Percentiles rank a stretch among this genome's conserved stretches.
phyloP scores from a whole-genome alignment of 2,888 invertebrate genomes.

The Trachelus iudaicus region DNA sequence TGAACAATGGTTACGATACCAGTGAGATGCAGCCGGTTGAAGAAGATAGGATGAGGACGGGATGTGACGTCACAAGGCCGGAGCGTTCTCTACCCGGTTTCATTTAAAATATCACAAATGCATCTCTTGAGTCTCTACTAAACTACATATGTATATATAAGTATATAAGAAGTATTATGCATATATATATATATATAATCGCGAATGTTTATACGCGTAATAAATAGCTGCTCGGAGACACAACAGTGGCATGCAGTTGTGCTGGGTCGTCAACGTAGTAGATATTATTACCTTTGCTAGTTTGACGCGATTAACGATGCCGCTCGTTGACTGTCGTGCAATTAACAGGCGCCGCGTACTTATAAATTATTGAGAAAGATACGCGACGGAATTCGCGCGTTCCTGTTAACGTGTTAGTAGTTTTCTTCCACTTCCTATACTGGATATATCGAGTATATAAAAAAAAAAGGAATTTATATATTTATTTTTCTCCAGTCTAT shows the following conservation, averaged over 20 bases:
- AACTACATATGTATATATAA: not conserved
- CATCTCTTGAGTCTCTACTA: not conserved
- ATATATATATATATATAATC: not conserved
- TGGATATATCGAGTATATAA: not conserved
- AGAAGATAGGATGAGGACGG: constrained; percentile 30
- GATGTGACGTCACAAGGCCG: constrained; percentile 46
- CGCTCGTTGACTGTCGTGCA: not conserved
- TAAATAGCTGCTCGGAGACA: not conserved
- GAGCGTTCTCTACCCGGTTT: constrained; percentile 10
- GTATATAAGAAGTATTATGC: not conserved
- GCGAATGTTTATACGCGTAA: not conserved
- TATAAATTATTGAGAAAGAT: not conserved
- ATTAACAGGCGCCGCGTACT: not conserved
- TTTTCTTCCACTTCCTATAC: not conserved
- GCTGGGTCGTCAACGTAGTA: not conserved
- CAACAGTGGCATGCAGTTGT: not conserved
- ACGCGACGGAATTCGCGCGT: not conserved
- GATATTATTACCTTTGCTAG: not conserved
- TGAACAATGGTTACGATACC: not conserved
- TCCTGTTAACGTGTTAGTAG: not conserved
- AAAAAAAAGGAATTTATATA: not conserved
- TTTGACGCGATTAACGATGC: not conserved
- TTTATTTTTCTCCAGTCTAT: not conserved
- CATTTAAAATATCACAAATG: not conserved
- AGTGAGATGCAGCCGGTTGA: not conserved